Conservation (phyloP, 53 echinoderm and acorn worm genomes). For the Actinopyga echinites region DNA sequence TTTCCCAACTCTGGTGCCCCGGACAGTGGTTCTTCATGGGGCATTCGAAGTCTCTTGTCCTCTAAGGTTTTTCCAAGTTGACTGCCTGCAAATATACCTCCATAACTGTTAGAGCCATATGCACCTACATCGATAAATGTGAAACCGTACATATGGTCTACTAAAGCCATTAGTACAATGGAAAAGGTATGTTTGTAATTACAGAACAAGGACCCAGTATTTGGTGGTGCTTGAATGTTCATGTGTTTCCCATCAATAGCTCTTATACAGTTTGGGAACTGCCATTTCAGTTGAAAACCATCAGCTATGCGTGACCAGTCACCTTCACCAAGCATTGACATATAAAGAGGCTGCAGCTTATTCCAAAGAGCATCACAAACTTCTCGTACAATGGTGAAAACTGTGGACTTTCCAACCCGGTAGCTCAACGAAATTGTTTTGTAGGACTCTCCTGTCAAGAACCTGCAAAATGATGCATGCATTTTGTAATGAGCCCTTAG, state of each 20-base stretch:
- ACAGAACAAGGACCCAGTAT: slow-evolving; percentile 16
- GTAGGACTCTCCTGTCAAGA: slow-evolving; percentile 45
- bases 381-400: slow-evolving; percentile 33
- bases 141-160: slow-evolving; percentile 44
- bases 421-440: slow-evolving; percentile 27
- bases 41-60: slow-evolving; percentile 7
- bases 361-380: slow-evolving; percentile 28
- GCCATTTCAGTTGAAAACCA: slow-evolving; percentile 41
- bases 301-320: slow-evolving; percentile 39
- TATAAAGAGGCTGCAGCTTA: slow-evolving; percentile 4
- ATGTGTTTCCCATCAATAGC: slow-evolving; percentile 68
- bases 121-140: slow-evolving; percentile 49
- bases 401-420: slow-evolving; percentile 46
- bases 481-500: neutral
- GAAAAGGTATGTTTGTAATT: slow-evolving; percentile 52
- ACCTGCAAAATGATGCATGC: slow-evolving; percentile 14
- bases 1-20: slow-evolving; percentile 45
- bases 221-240: slow-evolving; percentile 41
- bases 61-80: slow-evolving; percentile 36
- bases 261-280: slow-evolving; percentile 66
- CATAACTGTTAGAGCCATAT: slow-evolving; percentile 25
- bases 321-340: slow-evolving; percentile 7
- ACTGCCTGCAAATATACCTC: slow-evolving; percentile 17
- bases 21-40: slow-evolving; percentile 29
- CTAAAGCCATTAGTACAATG: slow-evolving; percentile 47